Evolutionary conservation across 2,113 vertebrate species (phyloP), one percentile per base, ranked within the genome.

Genomic region (Notechis scutatus): DNA sequence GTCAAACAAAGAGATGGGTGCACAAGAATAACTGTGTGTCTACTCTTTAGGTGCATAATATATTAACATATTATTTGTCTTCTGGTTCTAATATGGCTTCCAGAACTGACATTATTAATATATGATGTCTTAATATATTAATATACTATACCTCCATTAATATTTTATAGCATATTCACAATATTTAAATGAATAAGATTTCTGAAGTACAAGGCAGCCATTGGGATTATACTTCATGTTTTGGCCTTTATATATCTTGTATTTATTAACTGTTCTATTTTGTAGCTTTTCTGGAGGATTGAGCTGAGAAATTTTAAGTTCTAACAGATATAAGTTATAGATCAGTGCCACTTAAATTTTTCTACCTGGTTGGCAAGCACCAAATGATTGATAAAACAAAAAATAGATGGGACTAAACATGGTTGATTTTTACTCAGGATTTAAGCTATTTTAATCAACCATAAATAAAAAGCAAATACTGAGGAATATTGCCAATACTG

Each of bases 1-100:
- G 52, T 69, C 21, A 56, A 12, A 52, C 64, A 0, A 0, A 0
- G 5, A 55, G 39, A 1, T 8, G 50, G 24, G n/a, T 6, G 47
- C 87, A 61, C 45, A 69, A 92, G 26, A 88, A 39, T 8, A 23
- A 26, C 29, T 24, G 5, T 47, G 26, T 11, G 23, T 55, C 57
- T 87, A 21, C 23, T 50, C 4, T 9, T 11, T 87, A 50, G 87
- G 7, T 91, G 34, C 29, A 26, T 23, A 86, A 47, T 59, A 10
- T 9, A 55, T 59, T 21, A 69, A 69, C 6, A 69, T 18, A 69
- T 2, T 69, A 69, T 50, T 9, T 50, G 47, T 50, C 47, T 50
- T 50, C 47, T 50, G 47, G 8, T 50, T 9, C 47, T 50, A 9
- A 50, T 50, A 50, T 50, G 47, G 47, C 47, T 50, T 50, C 47